A percentile compares a stretch with the other conserved stretches of the same genome.
phyloP scores from a whole-genome alignment of 2,113 vertebrate species.

The Dermatemys mawii region DNA sequence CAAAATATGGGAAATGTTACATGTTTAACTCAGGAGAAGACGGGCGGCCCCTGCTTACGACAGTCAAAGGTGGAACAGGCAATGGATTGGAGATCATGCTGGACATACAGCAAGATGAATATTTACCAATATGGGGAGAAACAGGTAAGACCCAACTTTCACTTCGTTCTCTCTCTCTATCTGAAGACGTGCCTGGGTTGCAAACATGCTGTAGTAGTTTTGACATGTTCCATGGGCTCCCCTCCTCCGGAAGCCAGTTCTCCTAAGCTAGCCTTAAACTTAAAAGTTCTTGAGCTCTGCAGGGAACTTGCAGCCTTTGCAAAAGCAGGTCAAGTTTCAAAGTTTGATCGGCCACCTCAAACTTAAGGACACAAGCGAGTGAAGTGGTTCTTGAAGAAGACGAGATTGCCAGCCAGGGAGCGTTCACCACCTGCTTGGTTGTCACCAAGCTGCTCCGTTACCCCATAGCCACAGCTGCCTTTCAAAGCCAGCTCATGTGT shows the following conservation, averaged over 20 bases:
- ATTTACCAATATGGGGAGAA: constrained; percentile 87
- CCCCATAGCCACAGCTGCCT: neutral
- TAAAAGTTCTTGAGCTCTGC: neutral
- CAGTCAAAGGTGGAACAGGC: constrained; percentile 96
- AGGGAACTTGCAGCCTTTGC: neutral
- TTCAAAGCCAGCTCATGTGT: neutral
- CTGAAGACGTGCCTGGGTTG: neutral
- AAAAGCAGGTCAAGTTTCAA: neutral
- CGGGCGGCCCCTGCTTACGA: constrained; percentile 92
- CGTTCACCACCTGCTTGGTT: neutral
- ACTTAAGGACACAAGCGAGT: neutral
- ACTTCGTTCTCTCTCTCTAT: neutral
- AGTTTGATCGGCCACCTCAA: neutral
- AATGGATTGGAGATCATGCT: constrained; percentile 99
- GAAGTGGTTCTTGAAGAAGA: neutral
- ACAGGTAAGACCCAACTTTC: constrained; percentile 76
- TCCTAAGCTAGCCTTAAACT: neutral
- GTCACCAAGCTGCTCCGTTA: neutral
- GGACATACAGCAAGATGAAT: constrained; percentile 97
- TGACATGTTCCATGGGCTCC: neutral
- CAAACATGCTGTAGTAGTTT: accelerated
- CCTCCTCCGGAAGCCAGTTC: neutral
- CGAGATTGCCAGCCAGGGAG: neutral
- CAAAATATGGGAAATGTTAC: constrained; percentile 98
- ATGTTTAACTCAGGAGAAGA: constrained; percentile 98